Conservation (phyloP, 2,888 invertebrate genomes). For the Nomada flava region DNA sequence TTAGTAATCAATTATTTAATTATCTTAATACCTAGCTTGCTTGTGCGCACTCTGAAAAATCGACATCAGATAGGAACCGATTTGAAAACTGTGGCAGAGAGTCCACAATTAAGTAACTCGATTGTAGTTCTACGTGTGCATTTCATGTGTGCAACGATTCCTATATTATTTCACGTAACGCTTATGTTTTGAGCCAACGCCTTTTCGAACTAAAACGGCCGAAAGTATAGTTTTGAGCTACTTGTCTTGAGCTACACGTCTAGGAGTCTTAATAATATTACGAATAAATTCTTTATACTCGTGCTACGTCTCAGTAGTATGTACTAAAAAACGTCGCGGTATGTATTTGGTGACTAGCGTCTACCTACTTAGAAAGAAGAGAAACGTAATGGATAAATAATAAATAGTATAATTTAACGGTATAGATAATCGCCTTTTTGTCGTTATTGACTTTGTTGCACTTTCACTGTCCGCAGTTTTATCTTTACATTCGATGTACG, state of each 20-base stretch:
- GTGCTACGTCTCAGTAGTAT: not conserved
- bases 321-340: not conserved
- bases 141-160: slow-evolving; percentile 5
- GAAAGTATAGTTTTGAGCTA: slow-evolving; percentile 24
- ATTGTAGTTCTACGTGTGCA: slow-evolving; percentile 44
- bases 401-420: not conserved
- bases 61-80: slow-evolving; percentile 67
- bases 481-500: not conserved
- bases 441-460: not conserved
- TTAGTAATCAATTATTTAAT: slow-evolving; percentile 39
- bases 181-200: not conserved
- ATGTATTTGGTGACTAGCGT: not conserved
- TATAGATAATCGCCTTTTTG: not conserved
- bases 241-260: slow-evolving; percentile 31
- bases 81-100: slow-evolving; percentile 45
- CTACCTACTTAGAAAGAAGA: not conserved
- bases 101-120: slow-evolving; percentile 42
- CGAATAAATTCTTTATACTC: not conserved
- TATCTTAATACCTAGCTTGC: slow-evolving; percentile 55
- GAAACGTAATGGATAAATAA: not conserved
- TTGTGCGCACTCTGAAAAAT: slow-evolving; percentile 67
- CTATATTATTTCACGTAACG: not conserved
- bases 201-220: slow-evolving; percentile 11
- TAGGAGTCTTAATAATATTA: not conserved
- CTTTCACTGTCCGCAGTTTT: not conserved